These are phyloP conservation scores for Clunio marinus DNA, from an alignment of 2,888 invertebrate species.

Conservation along the genomic window DNA sequence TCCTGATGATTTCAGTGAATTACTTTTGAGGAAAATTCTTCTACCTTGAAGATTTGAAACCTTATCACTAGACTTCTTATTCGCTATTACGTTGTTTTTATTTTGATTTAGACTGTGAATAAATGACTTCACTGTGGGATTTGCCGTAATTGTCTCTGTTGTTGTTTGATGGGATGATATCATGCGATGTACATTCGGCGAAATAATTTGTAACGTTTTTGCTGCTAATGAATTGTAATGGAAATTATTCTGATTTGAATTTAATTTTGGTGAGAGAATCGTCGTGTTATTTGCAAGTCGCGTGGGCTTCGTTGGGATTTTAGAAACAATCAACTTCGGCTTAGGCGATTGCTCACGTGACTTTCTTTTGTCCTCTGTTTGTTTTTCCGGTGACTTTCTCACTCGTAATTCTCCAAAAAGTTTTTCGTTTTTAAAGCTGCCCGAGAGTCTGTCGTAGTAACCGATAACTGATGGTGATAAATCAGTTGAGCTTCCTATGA, in stretches of 20 bases:
- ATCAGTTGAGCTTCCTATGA: conserved; percentile 75
- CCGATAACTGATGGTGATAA: conserved; percentile 80
- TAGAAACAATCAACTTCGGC: conserved; percentile 41
- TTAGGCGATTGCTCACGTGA: conserved; percentile 41
- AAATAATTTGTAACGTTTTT: conserved; percentile 44
- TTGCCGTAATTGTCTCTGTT: conserved; percentile 43
- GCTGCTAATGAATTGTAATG: conserved; percentile 3
- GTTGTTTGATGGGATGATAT: conserved; percentile 54
- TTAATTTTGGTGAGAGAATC: conserved; percentile 16
- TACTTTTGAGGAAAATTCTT: conserved; percentile 15
- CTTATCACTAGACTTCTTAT: not conserved
- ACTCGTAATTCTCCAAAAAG: conserved; percentile 8
- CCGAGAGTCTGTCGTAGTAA: conserved; percentile 73
- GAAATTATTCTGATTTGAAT: conserved; percentile 15
- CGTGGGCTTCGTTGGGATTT: conserved; percentile 41
- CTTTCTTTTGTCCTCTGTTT: conserved; percentile 21
- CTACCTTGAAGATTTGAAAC: conserved; percentile 23
- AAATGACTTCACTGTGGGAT: conserved; percentile 30
- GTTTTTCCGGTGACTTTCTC: conserved; percentile 36
- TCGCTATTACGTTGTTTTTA: not conserved
- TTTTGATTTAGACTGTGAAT: not conserved
- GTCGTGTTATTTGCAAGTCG: not conserved
- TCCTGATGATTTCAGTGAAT: not conserved
- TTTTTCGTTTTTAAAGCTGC: conserved; percentile 50
- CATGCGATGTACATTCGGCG: conserved; percentile 56